Evolutionary conservation across 2,113 vertebrate species (phyloP).

Genomic region (Pseudolaguvia tuberculata): DNA sequence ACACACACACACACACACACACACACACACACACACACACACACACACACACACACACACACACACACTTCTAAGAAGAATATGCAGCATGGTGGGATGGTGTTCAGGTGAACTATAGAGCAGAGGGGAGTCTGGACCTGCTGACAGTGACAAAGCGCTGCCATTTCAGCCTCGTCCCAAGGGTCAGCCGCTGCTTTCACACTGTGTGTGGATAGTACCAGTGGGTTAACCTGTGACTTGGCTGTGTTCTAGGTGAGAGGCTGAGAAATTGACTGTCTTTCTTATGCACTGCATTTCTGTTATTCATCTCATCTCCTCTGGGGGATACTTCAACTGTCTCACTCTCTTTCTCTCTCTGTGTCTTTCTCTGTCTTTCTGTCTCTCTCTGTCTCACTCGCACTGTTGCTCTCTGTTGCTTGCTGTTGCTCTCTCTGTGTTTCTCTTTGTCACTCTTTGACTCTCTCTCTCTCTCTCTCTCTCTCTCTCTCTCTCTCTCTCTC

Average conservation of each 20-base stretch:
- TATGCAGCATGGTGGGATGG: neutral
- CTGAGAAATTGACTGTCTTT: slow-evolving; percentile 19
- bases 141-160: slow-evolving; percentile 59
- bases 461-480: no score
- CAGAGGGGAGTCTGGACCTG: slow-evolving; percentile 10
- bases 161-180: slow-evolving; percentile 51
- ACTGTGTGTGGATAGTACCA: neutral
- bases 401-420: no score
- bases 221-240: slow-evolving; percentile 21
- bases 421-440: no score
- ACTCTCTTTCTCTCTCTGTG: slow-evolving; percentile 25
- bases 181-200: slow-evolving; percentile 43
- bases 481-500: no score
- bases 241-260: slow-evolving; percentile 30
- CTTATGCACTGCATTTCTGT: slow-evolving; percentile 36
- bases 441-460: no score
- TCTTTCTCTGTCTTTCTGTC: slow-evolving; percentile 41
- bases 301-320: slow-evolving; percentile 17
- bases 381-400: slow-evolving; percentile 22
- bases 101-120: neutral
- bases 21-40: slow-evolving; percentile 11
- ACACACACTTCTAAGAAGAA: no score
- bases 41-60: no score
- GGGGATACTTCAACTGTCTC: slow-evolving; percentile 13
- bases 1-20: slow-evolving; percentile 9